phyloP scores from a whole-genome alignment of 1,140 invertebrate species.

The Drosophila littoralis region DNA sequence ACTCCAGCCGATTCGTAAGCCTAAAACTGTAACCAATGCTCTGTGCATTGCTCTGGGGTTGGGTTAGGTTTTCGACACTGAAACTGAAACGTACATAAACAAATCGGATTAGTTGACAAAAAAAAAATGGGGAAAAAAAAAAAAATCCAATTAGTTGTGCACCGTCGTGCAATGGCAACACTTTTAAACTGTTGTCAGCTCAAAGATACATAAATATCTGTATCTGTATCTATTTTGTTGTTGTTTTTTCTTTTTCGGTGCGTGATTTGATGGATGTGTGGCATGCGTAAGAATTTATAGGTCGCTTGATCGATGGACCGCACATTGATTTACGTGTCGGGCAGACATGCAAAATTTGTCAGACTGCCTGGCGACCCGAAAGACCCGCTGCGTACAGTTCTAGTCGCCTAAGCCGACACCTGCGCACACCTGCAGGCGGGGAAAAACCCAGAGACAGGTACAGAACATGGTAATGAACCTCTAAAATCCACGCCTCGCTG shows the following conservation, averaged over 20 bases:
- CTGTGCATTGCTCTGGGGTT: slow-evolving; percentile 6
- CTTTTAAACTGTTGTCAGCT: slow-evolving; percentile 54
- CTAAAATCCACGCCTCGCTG: slow-evolving; percentile 75
- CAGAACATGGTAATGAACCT: slow-evolving; percentile 68
- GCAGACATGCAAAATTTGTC: slow-evolving; percentile 61
- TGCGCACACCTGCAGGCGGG: slow-evolving; percentile 55
- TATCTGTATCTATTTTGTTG: slow-evolving; percentile 12
- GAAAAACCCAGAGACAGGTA: slow-evolving; percentile 57
- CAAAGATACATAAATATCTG: slow-evolving; percentile 30
- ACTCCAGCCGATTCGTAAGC: slow-evolving; percentile 71
- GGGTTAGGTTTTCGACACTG: slow-evolving; percentile 47
- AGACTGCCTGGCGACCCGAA: slow-evolving; percentile 64
- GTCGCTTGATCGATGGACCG: slow-evolving; percentile 64
- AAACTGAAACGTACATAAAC: slow-evolving; percentile 54
- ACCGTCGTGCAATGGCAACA: slow-evolving; percentile 41
- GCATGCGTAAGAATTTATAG: slow-evolving; percentile 75
- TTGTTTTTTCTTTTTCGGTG: not conserved
- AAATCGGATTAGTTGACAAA: slow-evolving; percentile 79
- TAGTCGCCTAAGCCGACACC: slow-evolving; percentile 45
- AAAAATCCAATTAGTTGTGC: slow-evolving; percentile 75
- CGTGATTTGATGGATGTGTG: slow-evolving; percentile 72
- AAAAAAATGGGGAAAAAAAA: slow-evolving; percentile 20
- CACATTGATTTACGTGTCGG: slow-evolving; percentile 60
- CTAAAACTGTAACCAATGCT: slow-evolving; percentile 74
- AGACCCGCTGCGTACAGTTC: not conserved